Percentiles rank a stretch among this genome's conserved stretches.
Conservation (phyloP, 2,113 vertebrate species). For the Proterorhinus semilunaris region DNA sequence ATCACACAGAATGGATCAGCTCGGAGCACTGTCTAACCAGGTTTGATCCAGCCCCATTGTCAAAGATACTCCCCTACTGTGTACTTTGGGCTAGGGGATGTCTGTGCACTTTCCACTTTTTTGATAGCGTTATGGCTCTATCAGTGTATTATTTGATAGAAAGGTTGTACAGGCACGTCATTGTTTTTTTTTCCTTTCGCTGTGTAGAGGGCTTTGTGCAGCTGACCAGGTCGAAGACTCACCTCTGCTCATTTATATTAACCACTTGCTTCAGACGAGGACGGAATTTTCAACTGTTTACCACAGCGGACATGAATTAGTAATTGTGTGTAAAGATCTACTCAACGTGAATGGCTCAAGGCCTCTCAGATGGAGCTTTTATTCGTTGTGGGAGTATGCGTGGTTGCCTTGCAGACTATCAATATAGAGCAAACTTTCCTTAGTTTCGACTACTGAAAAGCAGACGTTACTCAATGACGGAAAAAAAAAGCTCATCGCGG, state of each 20-base stretch:
- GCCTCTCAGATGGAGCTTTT: slow-evolving; percentile 3
- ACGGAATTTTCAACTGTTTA: slow-evolving; percentile 63
- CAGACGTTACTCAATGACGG: too few species aligned
- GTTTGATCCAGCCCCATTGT: slow-evolving; percentile 47
- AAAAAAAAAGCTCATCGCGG: too few species aligned
- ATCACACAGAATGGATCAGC: slow-evolving; percentile 45
- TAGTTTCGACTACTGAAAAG: too few species aligned
- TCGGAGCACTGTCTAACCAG: slow-evolving; percentile 38
- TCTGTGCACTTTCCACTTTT: not conserved
- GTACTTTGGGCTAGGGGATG: slow-evolving; percentile 1
- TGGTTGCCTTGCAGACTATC: too few species aligned
- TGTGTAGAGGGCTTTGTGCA: not conserved
- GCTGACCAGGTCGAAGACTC: slow-evolving; percentile 23
- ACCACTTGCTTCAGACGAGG: slow-evolving; percentile 47
- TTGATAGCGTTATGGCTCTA: not conserved
- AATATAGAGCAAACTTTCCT: too few species aligned
- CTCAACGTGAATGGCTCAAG: slow-evolving; percentile 39
- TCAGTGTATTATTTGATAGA: slow-evolving; percentile 1
- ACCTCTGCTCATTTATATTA: slow-evolving; percentile 57
- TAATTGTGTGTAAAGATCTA: slow-evolving; percentile 56
- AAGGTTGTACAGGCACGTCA: slow-evolving; percentile 10
- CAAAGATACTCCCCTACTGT: slow-evolving; percentile 23
- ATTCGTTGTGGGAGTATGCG: not conserved
- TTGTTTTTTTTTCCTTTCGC: slow-evolving; percentile 9
- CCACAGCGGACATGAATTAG: slow-evolving; percentile 64